A percentile compares a stretch with the other conserved stretches of the same genome.
Conservation (phyloP, 2,113 vertebrate genomes). For the Xyliphius kryptos region DNA sequence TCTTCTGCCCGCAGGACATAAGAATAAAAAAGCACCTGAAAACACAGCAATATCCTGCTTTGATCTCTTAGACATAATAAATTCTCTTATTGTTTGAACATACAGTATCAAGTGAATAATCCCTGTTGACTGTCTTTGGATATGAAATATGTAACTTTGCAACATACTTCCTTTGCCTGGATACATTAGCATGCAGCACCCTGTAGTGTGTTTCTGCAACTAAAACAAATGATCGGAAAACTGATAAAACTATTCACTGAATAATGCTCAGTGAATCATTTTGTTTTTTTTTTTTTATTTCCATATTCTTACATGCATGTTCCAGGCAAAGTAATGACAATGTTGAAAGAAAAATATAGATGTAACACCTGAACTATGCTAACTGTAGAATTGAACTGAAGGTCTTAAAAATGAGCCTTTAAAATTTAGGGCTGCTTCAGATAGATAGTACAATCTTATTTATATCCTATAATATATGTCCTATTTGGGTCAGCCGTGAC, state of each 20-base stretch:
- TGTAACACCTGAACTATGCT: slow-evolving; percentile 17
- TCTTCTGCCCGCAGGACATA: not conserved
- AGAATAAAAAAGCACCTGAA: not conserved
- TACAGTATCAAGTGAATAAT: slow-evolving; percentile 26
- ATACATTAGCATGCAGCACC: slow-evolving; percentile 40
- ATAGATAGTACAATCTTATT: no score
- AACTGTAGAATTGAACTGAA: no score
- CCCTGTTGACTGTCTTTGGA: slow-evolving; percentile 27
- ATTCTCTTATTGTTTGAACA: slow-evolving; percentile 30
- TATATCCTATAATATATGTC: no score
- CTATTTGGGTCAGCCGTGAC: no score
- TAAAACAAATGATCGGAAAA: slow-evolving; percentile 44
- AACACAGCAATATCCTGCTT: not conserved
- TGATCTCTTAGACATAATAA: slow-evolving; percentile 8
- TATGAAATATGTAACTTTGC: slow-evolving; percentile 28
- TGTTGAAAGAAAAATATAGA: slow-evolving; percentile 32
- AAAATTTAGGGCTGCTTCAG: no score
- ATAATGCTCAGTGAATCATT: slow-evolving; percentile 26
- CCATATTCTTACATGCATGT: slow-evolving; percentile 26
- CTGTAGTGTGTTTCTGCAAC: slow-evolving; percentile 40
- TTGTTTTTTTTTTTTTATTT: slow-evolving; percentile 22
- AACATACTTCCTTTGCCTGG: slow-evolving; percentile 37
- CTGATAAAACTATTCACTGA: no score
- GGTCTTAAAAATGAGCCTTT: no score
- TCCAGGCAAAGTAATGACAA: slow-evolving; percentile 39